A percentile compares a stretch with the other conserved stretches of the same genome.
phyloP scores from a whole-genome alignment of 2,888 invertebrate species.

The Eurytoma adleriae region DNA sequence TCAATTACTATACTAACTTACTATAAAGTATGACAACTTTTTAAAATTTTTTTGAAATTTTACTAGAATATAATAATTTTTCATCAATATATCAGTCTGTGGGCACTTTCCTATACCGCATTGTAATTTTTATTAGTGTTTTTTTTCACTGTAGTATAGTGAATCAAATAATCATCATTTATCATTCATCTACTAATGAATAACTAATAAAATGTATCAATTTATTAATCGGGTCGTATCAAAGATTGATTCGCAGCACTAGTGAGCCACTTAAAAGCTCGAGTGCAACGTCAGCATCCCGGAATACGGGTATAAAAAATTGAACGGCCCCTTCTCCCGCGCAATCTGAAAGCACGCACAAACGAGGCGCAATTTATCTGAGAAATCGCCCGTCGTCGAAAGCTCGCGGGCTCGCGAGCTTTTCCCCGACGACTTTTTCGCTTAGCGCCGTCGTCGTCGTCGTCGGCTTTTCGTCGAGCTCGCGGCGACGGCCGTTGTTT shows the following conservation, averaged over 20 bases:
- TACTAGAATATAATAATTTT: no score
- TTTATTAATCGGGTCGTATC: neutral
- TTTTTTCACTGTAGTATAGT: no score
- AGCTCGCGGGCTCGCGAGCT: constrained; percentile 20
- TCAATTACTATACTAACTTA: no score
- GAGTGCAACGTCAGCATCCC: neutral
- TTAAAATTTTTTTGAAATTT: no score
- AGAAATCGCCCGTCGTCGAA: constrained; percentile 58
- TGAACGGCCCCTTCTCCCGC: neutral
- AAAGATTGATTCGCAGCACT: constrained; percentile 12
- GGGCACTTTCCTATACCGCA: no score
- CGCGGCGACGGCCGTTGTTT: constrained; percentile 61
- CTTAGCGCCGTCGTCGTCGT: constrained; percentile 60
- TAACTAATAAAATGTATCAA: no score
- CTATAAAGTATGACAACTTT: no score
- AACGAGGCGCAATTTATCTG: constrained; percentile 62
- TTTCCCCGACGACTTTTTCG: constrained; percentile 60
- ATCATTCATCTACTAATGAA: no score
- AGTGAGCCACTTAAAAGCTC: neutral
- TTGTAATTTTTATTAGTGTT: no score
- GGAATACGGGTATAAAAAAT: neutral
- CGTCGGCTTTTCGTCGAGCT: constrained; percentile 43
- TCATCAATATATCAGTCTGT: no score
- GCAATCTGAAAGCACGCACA: constrained; percentile 13
- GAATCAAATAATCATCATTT: no score